phyloP scores from a whole-genome alignment of 2,113 vertebrate species.

The Damaliscus lunatus region DNA sequence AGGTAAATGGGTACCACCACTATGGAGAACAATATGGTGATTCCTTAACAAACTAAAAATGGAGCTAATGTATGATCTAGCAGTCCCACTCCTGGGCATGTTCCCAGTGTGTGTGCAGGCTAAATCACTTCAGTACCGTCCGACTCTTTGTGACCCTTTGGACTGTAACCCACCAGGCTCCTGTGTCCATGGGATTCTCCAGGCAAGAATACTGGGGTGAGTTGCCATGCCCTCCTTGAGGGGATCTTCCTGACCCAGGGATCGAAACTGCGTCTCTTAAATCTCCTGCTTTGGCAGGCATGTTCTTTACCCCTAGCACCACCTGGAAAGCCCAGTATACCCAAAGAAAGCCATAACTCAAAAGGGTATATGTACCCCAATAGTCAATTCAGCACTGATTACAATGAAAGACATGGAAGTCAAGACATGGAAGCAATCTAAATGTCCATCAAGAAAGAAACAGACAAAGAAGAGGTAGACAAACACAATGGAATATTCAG shows the following conservation, averaged over 20 bases:
- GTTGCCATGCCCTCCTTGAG: background rate
- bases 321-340: background rate
- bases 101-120: background rate
- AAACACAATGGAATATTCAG: background rate
- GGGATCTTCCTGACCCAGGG: background rate
- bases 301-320: background rate
- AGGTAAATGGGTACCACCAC: background rate
- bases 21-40: background rate
- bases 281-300: background rate
- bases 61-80: background rate
- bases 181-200: background rate
- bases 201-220: background rate
- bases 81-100: background rate
- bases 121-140: background rate
- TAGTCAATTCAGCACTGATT: background rate
- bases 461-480: background rate
- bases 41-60: background rate
- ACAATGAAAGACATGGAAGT: background rate
- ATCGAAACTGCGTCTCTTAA: background rate
- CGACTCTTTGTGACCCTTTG: accelerated
- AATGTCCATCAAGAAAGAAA: background rate
- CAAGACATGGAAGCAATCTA: background rate
- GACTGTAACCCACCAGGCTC: accelerated
- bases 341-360: background rate
- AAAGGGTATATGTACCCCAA: background rate